phyloP scores from a whole-genome alignment of 2,113 vertebrate genomes.

The Elgaria multicarinata region DNA sequence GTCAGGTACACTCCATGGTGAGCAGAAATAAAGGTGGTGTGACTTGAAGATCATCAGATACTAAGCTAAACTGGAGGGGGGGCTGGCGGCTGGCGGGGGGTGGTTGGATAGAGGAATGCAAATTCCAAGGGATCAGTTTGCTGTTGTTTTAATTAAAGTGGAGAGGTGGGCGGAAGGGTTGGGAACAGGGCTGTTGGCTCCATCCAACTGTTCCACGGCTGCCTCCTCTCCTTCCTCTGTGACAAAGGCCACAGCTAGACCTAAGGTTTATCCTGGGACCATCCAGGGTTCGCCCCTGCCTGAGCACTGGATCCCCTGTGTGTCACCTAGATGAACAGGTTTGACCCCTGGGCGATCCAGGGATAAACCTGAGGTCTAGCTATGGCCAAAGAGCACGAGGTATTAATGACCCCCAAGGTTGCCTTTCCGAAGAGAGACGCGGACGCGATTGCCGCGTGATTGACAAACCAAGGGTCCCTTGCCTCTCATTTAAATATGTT shows the following conservation, averaged over 20 bases:
- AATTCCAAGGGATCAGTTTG: slow-evolving; percentile 64
- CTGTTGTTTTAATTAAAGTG: slow-evolving; percentile 72
- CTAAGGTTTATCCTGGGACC: too few relatives aligned
- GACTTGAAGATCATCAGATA: slow-evolving; percentile 61
- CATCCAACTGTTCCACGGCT: slow-evolving; percentile 19
- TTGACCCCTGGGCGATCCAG: too few relatives aligned
- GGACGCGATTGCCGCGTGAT: slow-evolving; percentile 43
- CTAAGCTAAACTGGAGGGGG: slow-evolving; percentile 37
- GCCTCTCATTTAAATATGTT: slow-evolving; percentile 70
- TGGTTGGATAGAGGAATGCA: not conserved
- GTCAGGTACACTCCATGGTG: slow-evolving; percentile 43
- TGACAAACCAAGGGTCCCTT: slow-evolving; percentile 67
- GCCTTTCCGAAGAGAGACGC: slow-evolving; percentile 47
- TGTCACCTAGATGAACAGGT: too few relatives aligned
- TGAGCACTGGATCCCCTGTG: too few relatives aligned
- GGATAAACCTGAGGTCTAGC: too few relatives aligned
- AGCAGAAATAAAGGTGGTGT: slow-evolving; percentile 40
- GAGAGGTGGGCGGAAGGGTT: slow-evolving; percentile 73
- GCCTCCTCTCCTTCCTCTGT: accelerated
- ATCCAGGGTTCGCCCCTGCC: too few relatives aligned
- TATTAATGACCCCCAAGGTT: not conserved
- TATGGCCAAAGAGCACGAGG: not conserved
- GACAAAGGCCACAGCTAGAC: too few relatives aligned
- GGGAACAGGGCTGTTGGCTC: slow-evolving; percentile 41
- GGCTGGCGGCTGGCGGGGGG: too few relatives aligned